Conservation (phyloP, 2,797 vertebrate species). For the Trachops cirrhosus region DNA sequence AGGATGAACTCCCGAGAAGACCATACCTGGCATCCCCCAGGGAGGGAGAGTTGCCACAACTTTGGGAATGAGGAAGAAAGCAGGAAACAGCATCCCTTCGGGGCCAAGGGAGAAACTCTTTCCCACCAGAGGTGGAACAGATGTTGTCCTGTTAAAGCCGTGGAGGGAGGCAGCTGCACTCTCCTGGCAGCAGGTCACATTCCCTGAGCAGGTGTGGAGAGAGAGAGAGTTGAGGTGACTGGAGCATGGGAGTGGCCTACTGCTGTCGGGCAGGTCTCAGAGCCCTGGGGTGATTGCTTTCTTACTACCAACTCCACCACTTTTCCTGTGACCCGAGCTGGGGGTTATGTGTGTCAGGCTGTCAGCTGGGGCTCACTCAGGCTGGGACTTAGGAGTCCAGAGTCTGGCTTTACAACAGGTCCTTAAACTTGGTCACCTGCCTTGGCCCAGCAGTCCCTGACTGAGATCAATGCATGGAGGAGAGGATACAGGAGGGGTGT, state of each 20-base stretch:
- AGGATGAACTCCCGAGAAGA: neutral
- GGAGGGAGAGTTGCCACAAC: neutral
- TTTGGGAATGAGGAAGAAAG: slow-evolving; percentile 60
- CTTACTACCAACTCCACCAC: neutral
- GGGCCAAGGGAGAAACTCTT: neutral
- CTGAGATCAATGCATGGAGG: neutral
- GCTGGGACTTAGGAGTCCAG: neutral
- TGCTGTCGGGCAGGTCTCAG: neutral
- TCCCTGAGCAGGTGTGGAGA: slow-evolving; percentile 40
- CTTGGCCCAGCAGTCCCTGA: neutral
- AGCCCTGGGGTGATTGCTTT: slow-evolving; percentile 17
- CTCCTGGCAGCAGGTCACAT: slow-evolving; percentile 51
- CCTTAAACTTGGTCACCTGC: neutral
- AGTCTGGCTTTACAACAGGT: neutral
- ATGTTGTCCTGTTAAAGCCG: neutral
- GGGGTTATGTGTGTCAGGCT: neutral
- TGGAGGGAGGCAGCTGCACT: slow-evolving; percentile 48
- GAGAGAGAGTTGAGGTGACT: neutral
- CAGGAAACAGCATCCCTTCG: neutral
- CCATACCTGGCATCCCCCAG: neutral
- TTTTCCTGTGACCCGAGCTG: neutral
- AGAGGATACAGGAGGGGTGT: neutral
- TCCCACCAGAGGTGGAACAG: neutral
- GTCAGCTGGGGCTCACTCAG: neutral
- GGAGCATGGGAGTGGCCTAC: neutral